Evolutionary conservation across 2,888 invertebrate genomes (phyloP), one percentile per base, ranked within the genome.

Genomic region (Noctua janthe): DNA sequence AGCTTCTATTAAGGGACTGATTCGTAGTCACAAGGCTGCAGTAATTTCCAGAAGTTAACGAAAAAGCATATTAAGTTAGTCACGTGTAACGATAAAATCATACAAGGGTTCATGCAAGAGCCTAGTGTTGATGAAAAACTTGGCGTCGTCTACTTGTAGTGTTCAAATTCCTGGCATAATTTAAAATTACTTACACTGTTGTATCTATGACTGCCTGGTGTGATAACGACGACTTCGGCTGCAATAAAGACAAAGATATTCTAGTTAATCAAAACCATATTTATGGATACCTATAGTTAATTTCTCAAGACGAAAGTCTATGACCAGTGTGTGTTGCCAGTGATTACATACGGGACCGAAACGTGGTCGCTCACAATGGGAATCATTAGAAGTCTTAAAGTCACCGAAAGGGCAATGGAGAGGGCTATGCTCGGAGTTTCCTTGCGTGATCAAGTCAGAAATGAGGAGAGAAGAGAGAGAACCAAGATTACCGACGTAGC

Each of bases 211-310:
- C 91, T 93, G 62, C 92, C 92, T 0, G 96, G 95, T 6, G 93
- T 92, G 11, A 96, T 93, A 0, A 96, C 88, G 15, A 95, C 91
- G 4, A 94, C 92, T 49, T 96, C 92, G 29, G 94, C 96, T 96
- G 94, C 35, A 93, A 95, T 76, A 67, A 82, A 85, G 7, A 64
- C 39, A 17, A 29, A 66, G 0, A 10, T 35, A 39, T 64, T 17
- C 1, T 20, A 20, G 35, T 64, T 29, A 7, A 4, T 29, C 6
- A 29, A 62, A 59, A 59, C 29, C 29, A 29, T 62, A 59, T n/a
- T 59, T 59, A 11, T n/a, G 59, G n/a, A n/a, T 11, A 56, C 23
- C 10, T 56, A n/a, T 56, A 56, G 56, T 59, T n/a, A 59, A 10
- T 11, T 11, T n/a, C n/a, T 29, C 29, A 29, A 29, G 29, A 29